Percentiles rank a stretch among this genome's conserved stretches.
Conservation (phyloP, 37 sponge, comb jelly and placozoan genomes). For the Petrosia ficiformis region DNA sequence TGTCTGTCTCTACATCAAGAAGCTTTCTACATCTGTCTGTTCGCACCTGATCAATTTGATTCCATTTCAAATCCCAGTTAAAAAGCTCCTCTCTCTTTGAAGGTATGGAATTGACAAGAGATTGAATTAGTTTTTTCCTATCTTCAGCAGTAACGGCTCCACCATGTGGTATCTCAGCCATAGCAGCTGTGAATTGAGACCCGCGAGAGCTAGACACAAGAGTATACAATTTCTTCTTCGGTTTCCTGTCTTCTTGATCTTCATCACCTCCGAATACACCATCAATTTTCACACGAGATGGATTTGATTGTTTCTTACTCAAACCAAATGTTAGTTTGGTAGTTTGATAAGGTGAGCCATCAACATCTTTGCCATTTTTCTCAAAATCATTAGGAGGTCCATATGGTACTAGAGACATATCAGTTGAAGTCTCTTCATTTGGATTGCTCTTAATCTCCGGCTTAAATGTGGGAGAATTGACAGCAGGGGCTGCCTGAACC, state of each 20-base stretch:
- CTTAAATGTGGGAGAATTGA: constrained; percentile 18
- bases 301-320: constrained; percentile 4
- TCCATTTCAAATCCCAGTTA: constrained; percentile 88
- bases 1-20: too few relatives aligned
- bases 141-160: constrained; percentile 70
- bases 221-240: constrained; percentile 63
- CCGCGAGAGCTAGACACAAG: constrained; percentile 68
- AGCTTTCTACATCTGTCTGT: too few relatives aligned
- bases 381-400: too few relatives aligned
- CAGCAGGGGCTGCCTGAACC: constrained; percentile 67
- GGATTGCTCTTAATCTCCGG: constrained; percentile 33
- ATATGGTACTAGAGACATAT: background rate
- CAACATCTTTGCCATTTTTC: constrained; percentile 15
- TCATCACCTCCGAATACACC: constrained; percentile 51
- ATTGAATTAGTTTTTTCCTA: constrained; percentile 84
- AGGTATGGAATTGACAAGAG: constrained; percentile 89
- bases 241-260: constrained; percentile 33
- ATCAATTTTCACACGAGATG: constrained; percentile 29
- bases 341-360: constrained; percentile 13
- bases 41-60: constrained; percentile 80
- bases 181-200: constrained; percentile 25
- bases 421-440: constrained; percentile 3
- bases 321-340: constrained; percentile 68
- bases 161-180: background rate
- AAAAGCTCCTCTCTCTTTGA: constrained; percentile 92